Evolutionary conservation across 2,797 vertebrate genomes (phyloP).

Genomic region (Chelon auratus): DNA sequence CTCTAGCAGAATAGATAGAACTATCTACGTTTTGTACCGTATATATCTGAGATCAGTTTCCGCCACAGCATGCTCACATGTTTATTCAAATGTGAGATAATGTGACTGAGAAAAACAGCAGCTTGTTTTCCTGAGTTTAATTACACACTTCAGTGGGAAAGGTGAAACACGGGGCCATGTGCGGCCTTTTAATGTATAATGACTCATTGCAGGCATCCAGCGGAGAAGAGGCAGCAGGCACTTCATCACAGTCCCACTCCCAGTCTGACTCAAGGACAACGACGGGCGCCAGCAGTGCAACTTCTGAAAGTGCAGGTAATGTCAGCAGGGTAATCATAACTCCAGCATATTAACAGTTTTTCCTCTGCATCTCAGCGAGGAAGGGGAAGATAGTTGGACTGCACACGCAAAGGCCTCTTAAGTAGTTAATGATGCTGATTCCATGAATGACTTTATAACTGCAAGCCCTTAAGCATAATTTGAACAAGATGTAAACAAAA

Average conservation of each 20-base stretch:
- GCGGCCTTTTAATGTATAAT: neutral
- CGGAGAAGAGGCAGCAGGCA: conserved; percentile 62
- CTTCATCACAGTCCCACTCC: conserved; percentile 60
- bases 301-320: conserved; percentile 79
- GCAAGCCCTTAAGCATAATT: neutral
- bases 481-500: neutral
- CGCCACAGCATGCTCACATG: neutral
- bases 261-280: conserved; percentile 65
- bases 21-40: neutral
- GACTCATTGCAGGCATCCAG: conserved; percentile 61
- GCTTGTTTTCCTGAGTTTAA: conserved; percentile 9
- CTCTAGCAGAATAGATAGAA: no score
- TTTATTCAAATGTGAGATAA: neutral
- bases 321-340: neutral
- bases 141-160: conserved; percentile 8
- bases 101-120: neutral
- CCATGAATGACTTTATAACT: neutral
- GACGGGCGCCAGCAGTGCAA: conserved; percentile 63
- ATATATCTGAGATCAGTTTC: neutral
- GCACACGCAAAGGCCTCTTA: neutral
- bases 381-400: neutral
- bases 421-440: neutral
- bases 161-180: neutral
- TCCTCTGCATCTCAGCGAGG: neutral
- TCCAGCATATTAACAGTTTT: neutral